Evolutionary conservation across 2,888 invertebrate species (phyloP).

Genomic region (Pseudoips prasinana): DNA sequence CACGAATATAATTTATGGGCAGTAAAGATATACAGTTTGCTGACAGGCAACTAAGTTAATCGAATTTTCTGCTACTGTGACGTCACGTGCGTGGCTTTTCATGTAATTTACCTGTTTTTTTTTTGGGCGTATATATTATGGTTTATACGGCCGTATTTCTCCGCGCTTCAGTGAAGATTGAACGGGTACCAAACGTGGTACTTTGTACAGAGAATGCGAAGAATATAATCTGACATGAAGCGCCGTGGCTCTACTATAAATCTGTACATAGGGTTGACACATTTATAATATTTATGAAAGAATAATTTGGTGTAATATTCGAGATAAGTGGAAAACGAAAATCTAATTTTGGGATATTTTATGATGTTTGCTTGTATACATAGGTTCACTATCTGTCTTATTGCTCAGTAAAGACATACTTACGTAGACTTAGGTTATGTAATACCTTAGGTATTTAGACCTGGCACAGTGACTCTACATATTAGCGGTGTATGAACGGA

Average conservation of each 20-base stretch:
- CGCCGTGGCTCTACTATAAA: conserved; percentile 32
- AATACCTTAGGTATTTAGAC: no score
- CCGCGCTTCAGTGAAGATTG: conserved; percentile 60
- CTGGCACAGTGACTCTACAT: no score
- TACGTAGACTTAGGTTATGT: no score
- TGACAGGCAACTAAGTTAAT: conserved; percentile 62
- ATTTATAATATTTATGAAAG: conserved; percentile 35
- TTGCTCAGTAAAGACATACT: no score
- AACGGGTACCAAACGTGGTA: conserved; percentile 55
- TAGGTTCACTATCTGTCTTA: no score
- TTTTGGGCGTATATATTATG: conserved; percentile 56
- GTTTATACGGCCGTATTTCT: conserved; percentile 64
- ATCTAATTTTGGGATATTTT: no score
- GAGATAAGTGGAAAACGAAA: no score
- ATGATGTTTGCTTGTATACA: no score
- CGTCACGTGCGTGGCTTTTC: conserved; percentile 60
- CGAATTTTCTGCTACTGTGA: conserved; percentile 66
- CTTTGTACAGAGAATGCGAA: conserved; percentile 43
- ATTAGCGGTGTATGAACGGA: no score
- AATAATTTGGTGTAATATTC: conserved; percentile 1
- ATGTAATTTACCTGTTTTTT: conserved; percentile 64
- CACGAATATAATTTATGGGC: conserved; percentile 52
- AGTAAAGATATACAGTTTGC: conserved; percentile 57
- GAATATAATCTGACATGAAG: conserved; percentile 35
- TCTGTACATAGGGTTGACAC: conserved; percentile 19